Evolutionary conservation across 2,113 vertebrate genomes (phyloP), one percentile per base, ranked within the genome.

Genomic region (Ictalurus furcatus): DNA sequence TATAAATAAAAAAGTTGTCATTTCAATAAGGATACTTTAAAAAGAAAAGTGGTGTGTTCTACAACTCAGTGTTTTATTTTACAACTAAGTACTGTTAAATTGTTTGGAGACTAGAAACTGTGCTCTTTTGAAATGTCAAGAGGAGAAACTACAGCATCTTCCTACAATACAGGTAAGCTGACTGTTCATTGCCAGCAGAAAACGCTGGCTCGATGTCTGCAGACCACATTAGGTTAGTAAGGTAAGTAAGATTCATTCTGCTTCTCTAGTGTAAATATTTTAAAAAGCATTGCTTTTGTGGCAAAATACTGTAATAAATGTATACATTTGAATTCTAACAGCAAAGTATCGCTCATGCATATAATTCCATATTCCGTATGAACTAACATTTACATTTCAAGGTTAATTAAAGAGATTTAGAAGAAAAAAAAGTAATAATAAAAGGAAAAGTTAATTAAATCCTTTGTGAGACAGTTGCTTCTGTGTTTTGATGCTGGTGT

Each of bases 401-500:
- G 17, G 37, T 23, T 74, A 40, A 21, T 74, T 74, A 23, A 74
- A 74, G 19, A 67, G 30, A 17, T 34, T 56, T 34, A 44, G 23
- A 69, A 34, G 34, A 34, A 34, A 74, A 85, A 56, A 67, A 67
- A 13, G 21, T 7, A 30, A 25, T 16, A 71, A 71, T 56, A 73
- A 56, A 37, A 69, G 52, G 23, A 73, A 56, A 58, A 59, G 52
- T 54, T 87, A 90, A 90, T 85, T 85, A 69, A 88, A 87, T 90
- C 63, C 25, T 65, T 93, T 30, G 93, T 94, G 94, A 40, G 17
- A 67, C 79, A 19, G 78, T 90, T 90, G 93, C 91, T 94, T 93
- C 91, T 93, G 89, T 90, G 90, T 90, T 92, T 90, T 94, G 92
- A 89, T 34, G 97, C 96, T 97, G 97, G 94, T 95, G 96, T 94